Evolutionary conservation across 2,797 vertebrate genomes (phyloP), one percentile per base, ranked within the genome.

Genomic region (Hydrophis major): DNA sequence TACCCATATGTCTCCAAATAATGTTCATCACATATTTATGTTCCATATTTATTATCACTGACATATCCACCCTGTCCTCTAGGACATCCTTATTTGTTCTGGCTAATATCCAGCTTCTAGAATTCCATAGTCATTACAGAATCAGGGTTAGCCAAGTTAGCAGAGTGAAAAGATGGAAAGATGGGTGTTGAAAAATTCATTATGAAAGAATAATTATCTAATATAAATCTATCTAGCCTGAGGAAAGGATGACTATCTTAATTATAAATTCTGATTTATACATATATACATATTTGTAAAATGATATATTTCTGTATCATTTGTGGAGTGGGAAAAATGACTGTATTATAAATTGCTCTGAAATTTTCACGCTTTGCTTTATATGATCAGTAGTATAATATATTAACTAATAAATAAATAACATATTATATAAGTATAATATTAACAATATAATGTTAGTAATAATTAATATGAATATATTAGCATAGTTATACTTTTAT

Each of bases 401-500:
- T 37, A 32, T 32, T 32, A 69, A 32, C 28, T 69, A 32, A 13
- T 32, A n/a, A 69, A 69, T n/a, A 69, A 69, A 69, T 69, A 66
- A 63, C 0, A 0, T 63, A 66, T 66, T 69, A 32, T n/a, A 69
- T 16, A 32, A 69, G 28, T n/a, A 4, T n/a, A 69, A 18, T 69
- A 61, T 61, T 61, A 27, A 61, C 25, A 63, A 66, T n/a, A 2
- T 5, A 66, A 66, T n/a, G 22, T 25, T 60, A 66, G 14, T n/a
- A 28, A 66, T 66, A n/a, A 66, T 14, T 28, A 66, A 66, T 5
- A 14, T 14, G 13, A 63, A 63, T 28, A 66, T n/a, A 66, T 74
- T 74, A 93, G 96, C 92, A 95, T 95, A 96, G 94, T 96, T 32
- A 14, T 95, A 92, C 18, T 42, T 78, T 78, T 37, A 42, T 42